Conservation (phyloP, 2,888 invertebrate species). For the Pelosia muscerda region DNA sequence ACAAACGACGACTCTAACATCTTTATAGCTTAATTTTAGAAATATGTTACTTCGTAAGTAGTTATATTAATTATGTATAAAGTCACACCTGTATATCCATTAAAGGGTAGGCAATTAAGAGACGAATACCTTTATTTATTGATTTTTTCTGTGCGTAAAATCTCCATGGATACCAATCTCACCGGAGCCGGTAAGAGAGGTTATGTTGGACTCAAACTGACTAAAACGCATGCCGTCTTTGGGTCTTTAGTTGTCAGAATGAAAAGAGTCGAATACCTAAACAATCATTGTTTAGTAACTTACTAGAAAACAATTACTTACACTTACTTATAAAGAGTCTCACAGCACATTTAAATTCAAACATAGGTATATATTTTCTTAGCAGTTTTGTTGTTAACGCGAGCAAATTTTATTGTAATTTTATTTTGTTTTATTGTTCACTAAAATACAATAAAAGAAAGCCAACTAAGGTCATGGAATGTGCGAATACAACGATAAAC, state of each 20-base stretch:
- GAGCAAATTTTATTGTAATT: background rate
- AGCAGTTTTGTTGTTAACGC: too few relatives aligned
- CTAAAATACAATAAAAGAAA: background rate
- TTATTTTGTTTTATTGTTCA: background rate
- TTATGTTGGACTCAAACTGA: too few relatives aligned
- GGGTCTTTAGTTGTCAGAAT: too few relatives aligned
- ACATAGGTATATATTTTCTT: too few relatives aligned
- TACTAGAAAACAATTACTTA: background rate
- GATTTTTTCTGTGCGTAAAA: too few relatives aligned
- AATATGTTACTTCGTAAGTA: background rate
- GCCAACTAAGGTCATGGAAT: conserved; percentile 1
- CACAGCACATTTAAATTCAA: too few relatives aligned
- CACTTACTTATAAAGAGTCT: too few relatives aligned
- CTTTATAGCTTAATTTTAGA: background rate
- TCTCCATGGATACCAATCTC: too few relatives aligned
- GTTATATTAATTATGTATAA: background rate
- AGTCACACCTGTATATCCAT: background rate
- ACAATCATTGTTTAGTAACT: background rate
- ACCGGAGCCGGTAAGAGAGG: too few relatives aligned
- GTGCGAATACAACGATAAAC: conserved; percentile 17
- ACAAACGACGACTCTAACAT: conserved; percentile 17
- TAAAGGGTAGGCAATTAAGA: background rate
- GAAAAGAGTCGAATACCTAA: background rate
- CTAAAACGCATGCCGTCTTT: too few relatives aligned
- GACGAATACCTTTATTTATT: too few relatives aligned